phyloP scores from a whole-genome alignment of 2,888 invertebrate genomes.

The Aleiodes testaceus region DNA sequence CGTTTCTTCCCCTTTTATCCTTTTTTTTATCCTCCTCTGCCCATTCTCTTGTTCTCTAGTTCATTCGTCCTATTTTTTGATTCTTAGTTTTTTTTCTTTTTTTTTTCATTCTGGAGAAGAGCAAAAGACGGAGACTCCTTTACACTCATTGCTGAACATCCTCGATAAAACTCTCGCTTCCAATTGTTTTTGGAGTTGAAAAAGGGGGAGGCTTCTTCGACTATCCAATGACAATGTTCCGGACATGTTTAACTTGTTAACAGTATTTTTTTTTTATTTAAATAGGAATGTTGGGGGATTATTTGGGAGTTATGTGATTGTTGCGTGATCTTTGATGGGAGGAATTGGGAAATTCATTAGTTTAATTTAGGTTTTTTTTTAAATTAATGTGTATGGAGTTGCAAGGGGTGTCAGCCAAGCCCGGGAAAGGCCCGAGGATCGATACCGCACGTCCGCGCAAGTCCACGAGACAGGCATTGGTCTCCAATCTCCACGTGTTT shows the following conservation, averaged over 20 bases:
- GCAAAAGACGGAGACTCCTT: slow-evolving; percentile 36
- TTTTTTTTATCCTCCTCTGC: slow-evolving; percentile 27
- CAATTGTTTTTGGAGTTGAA: slow-evolving; percentile 16
- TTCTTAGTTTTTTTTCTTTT: slow-evolving; percentile 30
- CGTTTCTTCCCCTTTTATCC: not conserved
- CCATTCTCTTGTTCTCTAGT: slow-evolving; percentile 28
- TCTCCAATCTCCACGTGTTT: slow-evolving; percentile 30
- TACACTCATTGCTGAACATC: slow-evolving; percentile 24
- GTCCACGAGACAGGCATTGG: slow-evolving; percentile 51
- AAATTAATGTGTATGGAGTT: slow-evolving; percentile 21
- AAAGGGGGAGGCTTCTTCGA: too few species aligned
- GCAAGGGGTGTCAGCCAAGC: slow-evolving; percentile 57
- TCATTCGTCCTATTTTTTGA: slow-evolving; percentile 33
- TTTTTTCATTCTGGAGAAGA: slow-evolving; percentile 8
- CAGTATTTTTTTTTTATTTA: not conserved
- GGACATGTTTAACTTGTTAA: slow-evolving; percentile 23
- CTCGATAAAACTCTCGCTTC: slow-evolving; percentile 4
- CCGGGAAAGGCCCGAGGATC: slow-evolving; percentile 62
- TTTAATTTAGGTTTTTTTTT: not conserved
- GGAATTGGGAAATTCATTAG: not conserved
- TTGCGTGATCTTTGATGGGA: not conserved
- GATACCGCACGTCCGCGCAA: slow-evolving; percentile 66
- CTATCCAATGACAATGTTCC: slow-evolving; percentile 1
- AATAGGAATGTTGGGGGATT: not conserved
- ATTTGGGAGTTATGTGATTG: not conserved